Base-by-base conservation (phyloP, 2,113 vertebrate genomes). In the Tautogolabrus adspersus region DNA sequence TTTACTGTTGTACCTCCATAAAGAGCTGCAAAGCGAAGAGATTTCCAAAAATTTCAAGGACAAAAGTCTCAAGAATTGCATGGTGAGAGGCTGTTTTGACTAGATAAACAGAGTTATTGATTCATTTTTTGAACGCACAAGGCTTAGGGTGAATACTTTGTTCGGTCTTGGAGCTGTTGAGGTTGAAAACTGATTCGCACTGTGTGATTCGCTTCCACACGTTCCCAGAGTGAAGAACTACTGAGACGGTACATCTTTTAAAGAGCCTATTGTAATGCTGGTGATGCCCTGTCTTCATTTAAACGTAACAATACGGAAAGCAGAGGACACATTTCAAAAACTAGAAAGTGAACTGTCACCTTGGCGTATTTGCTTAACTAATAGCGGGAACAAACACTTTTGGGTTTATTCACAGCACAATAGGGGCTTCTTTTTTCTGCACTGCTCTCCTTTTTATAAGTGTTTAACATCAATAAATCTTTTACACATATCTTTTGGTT, bases 101-200 rank as follows among this genome's bases (percentile, higher is more conserved):
- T 42, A 10, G 3, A 42, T 42, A 42, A 10, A 11, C 8, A 82
- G 51, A 47, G 68, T 66, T 88, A 87, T 77, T 84, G 75, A 91
- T 87, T 78, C 46, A 51, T 65, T 64, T 40, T 74, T 75, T 89
- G 77, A 85, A 73, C 75, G 80, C 73, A 30, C 21, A 6, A 42
- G 44, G 44, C 60, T 81, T 72, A 23, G 30, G 30, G 68, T 72
- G 63, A 81, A 75, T 42, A 11, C 11, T 42, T 63, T 44, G 52
- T 47, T 60, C 44, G 47, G 56, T 81, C 63, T 87, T 22, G 22
- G 40, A 64, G 70, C 1, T 60, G 73, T 49, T 74, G 59, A 40
- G 61, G 54, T 58, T 79, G 60, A 73, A 70, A 57, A 52, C 64
- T 51, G 55, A 66, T 51, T 23, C 30, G n/a, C 44, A 1, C 49